Conservation (phyloP, 1,140 invertebrate species). For the Cardiocondyla obscurior region DNA sequence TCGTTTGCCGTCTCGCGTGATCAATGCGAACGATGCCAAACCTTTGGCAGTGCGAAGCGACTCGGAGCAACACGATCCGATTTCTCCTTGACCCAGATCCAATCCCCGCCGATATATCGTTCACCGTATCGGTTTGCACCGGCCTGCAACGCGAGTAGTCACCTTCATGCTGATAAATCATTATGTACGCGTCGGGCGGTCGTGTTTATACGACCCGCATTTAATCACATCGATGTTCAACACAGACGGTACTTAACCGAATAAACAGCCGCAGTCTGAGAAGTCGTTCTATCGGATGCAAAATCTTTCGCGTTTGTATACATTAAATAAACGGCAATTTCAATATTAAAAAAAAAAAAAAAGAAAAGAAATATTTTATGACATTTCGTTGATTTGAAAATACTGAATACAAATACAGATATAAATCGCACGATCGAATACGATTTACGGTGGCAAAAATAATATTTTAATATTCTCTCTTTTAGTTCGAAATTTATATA, state of each 20-base stretch:
- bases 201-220: slow-evolving; percentile 40
- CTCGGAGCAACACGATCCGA: slow-evolving; percentile 62
- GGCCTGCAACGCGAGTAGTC: slow-evolving; percentile 58
- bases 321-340: not conserved
- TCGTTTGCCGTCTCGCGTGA: slow-evolving; percentile 64
- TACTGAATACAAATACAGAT: not conserved
- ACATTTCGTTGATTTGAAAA: not conserved
- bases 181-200: slow-evolving; percentile 34
- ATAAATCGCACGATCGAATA: not conserved
- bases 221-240: slow-evolving; percentile 35
- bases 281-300: not conserved
- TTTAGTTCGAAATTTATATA: not conserved
- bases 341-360: not conserved
- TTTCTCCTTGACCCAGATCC: slow-evolving; percentile 73
- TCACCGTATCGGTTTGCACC: slow-evolving; percentile 51
- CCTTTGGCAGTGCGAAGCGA: slow-evolving; percentile 63
- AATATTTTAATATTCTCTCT: not conserved
- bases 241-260: slow-evolving; percentile 38
- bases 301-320: not conserved
- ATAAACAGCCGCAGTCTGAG: not conserved
- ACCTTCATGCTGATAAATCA: slow-evolving; percentile 54
- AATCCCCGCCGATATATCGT: slow-evolving; percentile 63
- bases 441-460: not conserved
- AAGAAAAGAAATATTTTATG: too few relatives aligned
- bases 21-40: slow-evolving; percentile 67